phyloP scores from a whole-genome alignment of 2,888 invertebrate genomes.

The Scaptomyza caliginosa region DNA sequence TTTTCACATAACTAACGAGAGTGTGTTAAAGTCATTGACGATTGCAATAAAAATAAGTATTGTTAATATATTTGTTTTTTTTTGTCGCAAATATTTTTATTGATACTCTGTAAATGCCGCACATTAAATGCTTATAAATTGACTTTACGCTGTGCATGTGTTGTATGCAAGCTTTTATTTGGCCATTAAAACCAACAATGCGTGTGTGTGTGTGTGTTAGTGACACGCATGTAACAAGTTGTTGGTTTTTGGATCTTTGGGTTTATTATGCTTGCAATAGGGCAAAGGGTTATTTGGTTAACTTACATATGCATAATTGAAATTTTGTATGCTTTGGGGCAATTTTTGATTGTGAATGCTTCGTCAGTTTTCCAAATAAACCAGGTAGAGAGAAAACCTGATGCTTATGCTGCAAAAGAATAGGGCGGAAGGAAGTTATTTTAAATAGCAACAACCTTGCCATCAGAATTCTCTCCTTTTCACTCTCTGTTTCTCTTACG shows the following conservation, averaged over 20 bases:
- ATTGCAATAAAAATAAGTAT: no score
- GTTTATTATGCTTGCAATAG: no score
- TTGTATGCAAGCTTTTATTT: conserved; percentile 27
- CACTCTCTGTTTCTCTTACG: background rate
- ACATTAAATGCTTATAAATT: conserved; percentile 4
- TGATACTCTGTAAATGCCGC: background rate
- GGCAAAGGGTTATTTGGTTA: no score
- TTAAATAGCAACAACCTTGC: background rate
- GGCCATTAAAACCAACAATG: conserved; percentile 48
- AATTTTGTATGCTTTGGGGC: conserved; percentile 57
- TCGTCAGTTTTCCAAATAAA: conserved; percentile 64
- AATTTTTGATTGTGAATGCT: conserved; percentile 58
- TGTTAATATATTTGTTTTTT: no score
- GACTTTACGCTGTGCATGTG: conserved; percentile 18
- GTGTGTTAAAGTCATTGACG: background rate
- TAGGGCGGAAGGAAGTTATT: background rate
- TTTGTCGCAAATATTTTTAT: background rate
- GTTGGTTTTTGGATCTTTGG: no score
- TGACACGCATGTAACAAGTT: background rate
- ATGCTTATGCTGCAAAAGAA: background rate
- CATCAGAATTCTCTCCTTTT: background rate
- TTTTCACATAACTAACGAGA: background rate
- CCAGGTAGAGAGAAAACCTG: conserved; percentile 21
- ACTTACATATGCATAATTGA: no score
- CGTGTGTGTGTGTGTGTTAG: conserved; percentile 24